Evolutionary conservation across 2,113 vertebrate genomes (phyloP).

Genomic region (Laticauda colubrina): DNA sequence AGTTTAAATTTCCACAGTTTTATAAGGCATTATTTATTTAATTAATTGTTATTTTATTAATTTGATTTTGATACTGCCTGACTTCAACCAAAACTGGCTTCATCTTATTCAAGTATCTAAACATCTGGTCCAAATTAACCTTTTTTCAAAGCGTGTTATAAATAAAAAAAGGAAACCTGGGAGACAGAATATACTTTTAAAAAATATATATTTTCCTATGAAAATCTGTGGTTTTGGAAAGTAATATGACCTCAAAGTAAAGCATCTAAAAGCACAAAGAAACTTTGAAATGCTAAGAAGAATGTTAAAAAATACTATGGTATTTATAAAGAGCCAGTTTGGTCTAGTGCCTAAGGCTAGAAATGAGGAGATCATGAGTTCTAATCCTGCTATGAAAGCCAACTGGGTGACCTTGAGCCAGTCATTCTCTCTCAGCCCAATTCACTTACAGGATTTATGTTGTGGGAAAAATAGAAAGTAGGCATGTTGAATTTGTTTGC

Average conservation of each 20-base stretch:
- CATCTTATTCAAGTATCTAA: slow-evolving; percentile 13
- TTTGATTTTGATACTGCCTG: neutral
- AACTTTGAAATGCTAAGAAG: slow-evolving; percentile 6
- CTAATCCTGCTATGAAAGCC: neutral
- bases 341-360: neutral
- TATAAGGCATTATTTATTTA: neutral
- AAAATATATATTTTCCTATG: neutral
- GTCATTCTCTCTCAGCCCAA: neutral
- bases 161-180: neutral
- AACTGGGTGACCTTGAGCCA: neutral
- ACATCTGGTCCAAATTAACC: slow-evolving; percentile 25
- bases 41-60: neutral
- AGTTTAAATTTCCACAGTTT: slow-evolving; percentile 5
- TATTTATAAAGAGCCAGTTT: neutral
- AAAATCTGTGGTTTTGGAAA: slow-evolving; percentile 24
- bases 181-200: neutral
- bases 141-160: slow-evolving; percentile 12
- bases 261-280: neutral
- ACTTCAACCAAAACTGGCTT: neutral
- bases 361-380: neutral
- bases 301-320: neutral
- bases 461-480: neutral
- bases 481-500: neutral
- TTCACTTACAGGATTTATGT: neutral
- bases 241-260: neutral